phyloP scores from a whole-genome alignment of 2,888 invertebrate genomes.

The Mythimna pallens region DNA sequence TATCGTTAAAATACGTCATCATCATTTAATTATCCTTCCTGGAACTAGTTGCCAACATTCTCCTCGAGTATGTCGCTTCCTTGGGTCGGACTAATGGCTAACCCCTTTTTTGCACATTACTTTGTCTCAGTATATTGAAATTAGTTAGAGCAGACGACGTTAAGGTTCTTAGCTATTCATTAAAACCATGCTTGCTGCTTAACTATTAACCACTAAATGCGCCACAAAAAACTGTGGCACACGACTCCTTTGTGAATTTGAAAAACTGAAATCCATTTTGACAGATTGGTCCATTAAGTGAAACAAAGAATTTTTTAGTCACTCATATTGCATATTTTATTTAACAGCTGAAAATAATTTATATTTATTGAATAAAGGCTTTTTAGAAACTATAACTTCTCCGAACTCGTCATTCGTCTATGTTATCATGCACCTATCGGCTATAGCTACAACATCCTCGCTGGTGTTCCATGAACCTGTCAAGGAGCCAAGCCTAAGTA shows the following conservation, averaged over 20 bases:
- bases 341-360: not conserved
- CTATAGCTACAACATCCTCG: not conserved
- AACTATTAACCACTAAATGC: conserved; percentile 17
- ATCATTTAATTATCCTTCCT: conserved; percentile 14
- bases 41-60: conserved; percentile 10
- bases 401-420: not conserved
- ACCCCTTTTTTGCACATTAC: conserved; percentile 37
- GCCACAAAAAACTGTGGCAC: conserved; percentile 10
- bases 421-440: not conserved
- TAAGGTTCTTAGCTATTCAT: conserved; percentile 31
- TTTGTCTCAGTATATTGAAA: conserved; percentile 24
- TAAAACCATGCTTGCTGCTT: conserved; percentile 31
- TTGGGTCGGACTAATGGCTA: conserved; percentile 17
- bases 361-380: not conserved
- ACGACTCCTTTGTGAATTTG: conserved; percentile 33
- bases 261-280: conserved; percentile 14
- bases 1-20: not conserved
- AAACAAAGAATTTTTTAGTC: not conserved
- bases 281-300: not conserved
- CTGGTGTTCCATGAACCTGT: not conserved
- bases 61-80: not conserved
- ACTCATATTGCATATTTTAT: not conserved
- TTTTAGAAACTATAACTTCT: conserved; percentile 1
- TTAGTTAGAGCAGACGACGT: conserved; percentile 12
- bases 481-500: not conserved